Evolutionary conservation across 2,888 invertebrate species (phyloP).

Genomic region (Leptogaster cylindrica): DNA sequence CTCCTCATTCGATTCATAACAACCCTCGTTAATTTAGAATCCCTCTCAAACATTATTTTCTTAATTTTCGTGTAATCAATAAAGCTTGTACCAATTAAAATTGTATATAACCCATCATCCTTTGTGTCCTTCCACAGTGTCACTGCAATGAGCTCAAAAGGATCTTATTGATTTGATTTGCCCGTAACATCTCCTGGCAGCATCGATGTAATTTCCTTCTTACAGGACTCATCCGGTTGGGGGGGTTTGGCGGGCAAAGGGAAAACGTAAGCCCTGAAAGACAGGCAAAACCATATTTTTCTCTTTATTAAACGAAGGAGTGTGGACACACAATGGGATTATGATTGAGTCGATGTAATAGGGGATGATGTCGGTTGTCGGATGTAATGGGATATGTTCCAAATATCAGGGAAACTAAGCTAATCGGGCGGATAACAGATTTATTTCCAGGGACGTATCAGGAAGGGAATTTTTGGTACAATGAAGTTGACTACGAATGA

Average conservation of each 20-base stretch:
- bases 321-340: conserved; percentile 52
- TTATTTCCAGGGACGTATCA: conserved; percentile 39
- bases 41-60: too few relatives aligned
- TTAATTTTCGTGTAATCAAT: too few relatives aligned
- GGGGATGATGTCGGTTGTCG: conserved; percentile 49
- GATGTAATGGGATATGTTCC: conserved; percentile 44
- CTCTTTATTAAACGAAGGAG: conserved; percentile 50
- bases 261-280: conserved; percentile 11
- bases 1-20: too few relatives aligned
- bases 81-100: too few relatives aligned
- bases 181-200: background rate
- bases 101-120: too few relatives aligned
- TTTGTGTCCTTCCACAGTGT: too few relatives aligned
- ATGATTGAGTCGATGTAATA: conserved; percentile 54
- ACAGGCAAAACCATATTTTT: conserved; percentile 49
- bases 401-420: conserved; percentile 44
- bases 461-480: too few relatives aligned
- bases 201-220: conserved; percentile 26
- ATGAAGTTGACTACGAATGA: too few relatives aligned
- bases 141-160: too few relatives aligned
- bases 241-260: too few relatives aligned
- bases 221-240: conserved; percentile 1
- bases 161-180: too few relatives aligned
- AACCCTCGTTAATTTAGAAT: too few relatives aligned
- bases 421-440: conserved; percentile 49